Percentiles rank a stretch among this genome's conserved stretches.
These are phyloP conservation scores for Tanytarsus gracilentus DNA, from an alignment of 2,888 invertebrate species.

Conservation along the genomic window DNA sequence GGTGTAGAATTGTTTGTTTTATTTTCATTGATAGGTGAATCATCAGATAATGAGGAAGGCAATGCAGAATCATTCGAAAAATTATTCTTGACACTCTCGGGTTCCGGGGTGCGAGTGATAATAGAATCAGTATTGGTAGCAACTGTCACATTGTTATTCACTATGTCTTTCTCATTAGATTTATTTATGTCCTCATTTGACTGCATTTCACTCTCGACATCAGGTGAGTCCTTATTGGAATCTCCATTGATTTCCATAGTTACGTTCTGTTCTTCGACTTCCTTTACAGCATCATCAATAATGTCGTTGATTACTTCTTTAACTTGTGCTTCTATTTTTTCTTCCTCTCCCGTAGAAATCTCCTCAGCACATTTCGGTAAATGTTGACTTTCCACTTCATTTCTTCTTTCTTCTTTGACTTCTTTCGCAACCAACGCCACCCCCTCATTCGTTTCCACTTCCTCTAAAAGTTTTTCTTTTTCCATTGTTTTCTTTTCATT, in stretches of 20 bases:
- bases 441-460: neutral
- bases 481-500: neutral
- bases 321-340: conserved; percentile 37
- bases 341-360: neutral
- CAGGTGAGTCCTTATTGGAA: conserved; percentile 32
- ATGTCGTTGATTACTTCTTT: conserved; percentile 47
- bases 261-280: conserved; percentile 33
- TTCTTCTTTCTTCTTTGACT: neutral
- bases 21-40: conserved; percentile 28
- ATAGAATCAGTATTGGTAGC: conserved; percentile 18
- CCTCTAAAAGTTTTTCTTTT: neutral
- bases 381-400: neutral
- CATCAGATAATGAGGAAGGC: conserved; percentile 27
- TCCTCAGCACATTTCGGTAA: neutral
- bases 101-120: conserved; percentile 38
- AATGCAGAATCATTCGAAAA: conserved; percentile 33
- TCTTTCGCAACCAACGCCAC: neutral
- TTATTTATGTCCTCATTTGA: conserved; percentile 43
- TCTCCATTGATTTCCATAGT: conserved; percentile 33
- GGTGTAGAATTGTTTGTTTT: conserved; percentile 66
- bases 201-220: conserved; percentile 40
- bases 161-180: conserved; percentile 43
- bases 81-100: conserved; percentile 41
- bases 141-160: no score
- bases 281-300: conserved; percentile 42